phyloP scores from a whole-genome alignment of 2,888 invertebrate species.

The Bursaphelenchus okinawaensis region DNA sequence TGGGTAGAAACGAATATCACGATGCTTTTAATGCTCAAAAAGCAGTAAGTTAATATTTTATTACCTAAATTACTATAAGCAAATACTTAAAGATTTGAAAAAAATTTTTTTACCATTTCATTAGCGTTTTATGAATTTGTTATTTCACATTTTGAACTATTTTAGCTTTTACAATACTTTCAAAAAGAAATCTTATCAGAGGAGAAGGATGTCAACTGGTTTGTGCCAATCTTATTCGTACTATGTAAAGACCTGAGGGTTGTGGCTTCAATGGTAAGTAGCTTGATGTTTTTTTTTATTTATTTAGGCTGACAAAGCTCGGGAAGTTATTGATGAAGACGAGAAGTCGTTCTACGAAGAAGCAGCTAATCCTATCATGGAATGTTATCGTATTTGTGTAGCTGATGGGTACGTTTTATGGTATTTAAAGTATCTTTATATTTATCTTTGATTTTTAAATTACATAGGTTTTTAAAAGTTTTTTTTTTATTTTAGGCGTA shows the following conservation, averaged over 20 bases:
- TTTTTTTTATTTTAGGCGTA: constrained; percentile 22
- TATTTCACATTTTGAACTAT: background rate
- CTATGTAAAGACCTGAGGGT: constrained; percentile 81
- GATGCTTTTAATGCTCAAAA: constrained; percentile 33
- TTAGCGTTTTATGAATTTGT: background rate
- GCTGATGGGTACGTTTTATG: constrained; percentile 30
- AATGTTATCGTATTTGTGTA: constrained; percentile 37
- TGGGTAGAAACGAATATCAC: constrained; percentile 27
- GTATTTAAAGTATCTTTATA: too few relatives aligned
- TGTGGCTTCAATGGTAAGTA: constrained; percentile 62
- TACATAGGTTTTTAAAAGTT: background rate
- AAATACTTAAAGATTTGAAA: too few relatives aligned
- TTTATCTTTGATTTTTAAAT: constrained; percentile 6
- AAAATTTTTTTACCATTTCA: background rate
- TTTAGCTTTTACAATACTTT: constrained; percentile 47
- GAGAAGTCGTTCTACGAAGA: constrained; percentile 32
- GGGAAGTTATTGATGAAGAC: constrained; percentile 16
- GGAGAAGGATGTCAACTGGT: constrained; percentile 86
- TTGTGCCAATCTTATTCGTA: constrained; percentile 83
- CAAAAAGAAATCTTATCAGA: constrained; percentile 69
- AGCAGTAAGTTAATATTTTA: constrained; percentile 25
- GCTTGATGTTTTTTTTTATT: background rate
- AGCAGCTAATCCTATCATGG: constrained; percentile 37
- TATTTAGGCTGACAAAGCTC: constrained; percentile 8
- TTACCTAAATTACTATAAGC: too few relatives aligned